A percentile compares a stretch with the other conserved stretches of the same genome.
Evolutionary conservation across 2,888 invertebrate species (phyloP).

Genomic region (Neoscelio sp.): DNA sequence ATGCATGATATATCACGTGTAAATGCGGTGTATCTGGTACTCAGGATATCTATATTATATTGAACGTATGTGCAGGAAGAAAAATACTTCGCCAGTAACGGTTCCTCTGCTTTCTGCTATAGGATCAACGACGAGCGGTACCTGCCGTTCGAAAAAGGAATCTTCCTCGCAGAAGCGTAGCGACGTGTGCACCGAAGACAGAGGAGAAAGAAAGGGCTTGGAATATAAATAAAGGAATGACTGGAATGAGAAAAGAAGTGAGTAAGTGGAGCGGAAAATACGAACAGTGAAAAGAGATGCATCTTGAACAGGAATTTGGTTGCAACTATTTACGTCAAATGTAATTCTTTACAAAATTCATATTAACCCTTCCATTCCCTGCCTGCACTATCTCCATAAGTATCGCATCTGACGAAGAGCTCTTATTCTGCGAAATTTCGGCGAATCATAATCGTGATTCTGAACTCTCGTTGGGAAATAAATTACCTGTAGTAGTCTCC

Average conservation of each 20-base stretch:
- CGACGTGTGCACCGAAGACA: constrained; percentile 50
- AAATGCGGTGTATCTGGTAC: constrained; percentile 60
- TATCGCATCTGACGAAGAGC: not conserved
- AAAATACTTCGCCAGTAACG: constrained; percentile 75
- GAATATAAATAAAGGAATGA: constrained; percentile 60
- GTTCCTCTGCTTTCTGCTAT: constrained; percentile 68
- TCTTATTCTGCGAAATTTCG: constrained; percentile 8
- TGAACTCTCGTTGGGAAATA: constrained; percentile 33
- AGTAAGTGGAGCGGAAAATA: constrained; percentile 48
- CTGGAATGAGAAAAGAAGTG: constrained; percentile 52
- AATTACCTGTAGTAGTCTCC: constrained; percentile 34
- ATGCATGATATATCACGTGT: constrained; percentile 43
- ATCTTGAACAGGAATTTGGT: constrained; percentile 50
- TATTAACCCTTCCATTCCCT: constrained; percentile 32
- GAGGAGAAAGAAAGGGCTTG: constrained; percentile 57
- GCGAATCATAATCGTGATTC: constrained; percentile 18
- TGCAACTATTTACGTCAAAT: constrained; percentile 43
- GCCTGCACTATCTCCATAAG: constrained; percentile 9
- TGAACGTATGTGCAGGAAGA: constrained; percentile 72
- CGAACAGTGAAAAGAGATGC: constrained; percentile 67
- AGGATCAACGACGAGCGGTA: constrained; percentile 73
- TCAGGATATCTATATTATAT: constrained; percentile 77
- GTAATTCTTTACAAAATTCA: constrained; percentile 53
- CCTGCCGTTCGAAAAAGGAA: constrained; percentile 74
- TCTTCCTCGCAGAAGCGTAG: constrained; percentile 54